Evolutionary conservation across 2,888 invertebrate genomes (phyloP).

Genomic region (Dendrolimus houi): DNA sequence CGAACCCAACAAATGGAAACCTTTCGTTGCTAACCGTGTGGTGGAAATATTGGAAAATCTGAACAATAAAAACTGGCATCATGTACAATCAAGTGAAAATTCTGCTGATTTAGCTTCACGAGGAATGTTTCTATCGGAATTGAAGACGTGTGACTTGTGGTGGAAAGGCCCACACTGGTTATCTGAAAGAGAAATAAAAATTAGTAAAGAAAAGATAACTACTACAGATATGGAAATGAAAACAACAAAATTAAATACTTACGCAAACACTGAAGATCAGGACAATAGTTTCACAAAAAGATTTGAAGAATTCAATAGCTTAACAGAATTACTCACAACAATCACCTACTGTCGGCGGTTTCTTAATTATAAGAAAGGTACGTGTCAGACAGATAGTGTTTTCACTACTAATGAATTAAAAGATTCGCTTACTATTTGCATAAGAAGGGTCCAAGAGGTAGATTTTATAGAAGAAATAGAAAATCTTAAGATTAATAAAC

Average conservation of each 20-base stretch:
- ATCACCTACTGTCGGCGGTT: slow-evolving; percentile 11
- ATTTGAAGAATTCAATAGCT: slow-evolving; percentile 7
- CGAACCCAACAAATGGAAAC: slow-evolving; percentile 16
- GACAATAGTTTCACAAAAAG: slow-evolving; percentile 2
- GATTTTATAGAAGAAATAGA: slow-evolving; percentile 10
- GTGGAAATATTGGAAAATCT: slow-evolving; percentile 12
- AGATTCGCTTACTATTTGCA: slow-evolving; percentile 9
- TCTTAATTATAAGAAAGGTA: slow-evolving; percentile 9
- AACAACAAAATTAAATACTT: too few relatives aligned
- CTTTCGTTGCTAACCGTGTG: slow-evolving; percentile 14
- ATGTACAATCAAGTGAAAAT: slow-evolving; percentile 13
- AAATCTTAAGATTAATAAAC: slow-evolving; percentile 3
- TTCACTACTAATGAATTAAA: slow-evolving; percentile 13
- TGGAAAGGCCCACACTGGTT: slow-evolving; percentile 16
- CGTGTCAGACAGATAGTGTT: not conserved
- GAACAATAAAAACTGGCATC: slow-evolving; percentile 10
- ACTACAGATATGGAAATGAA: too few relatives aligned
- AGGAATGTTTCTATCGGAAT: slow-evolving; percentile 8
- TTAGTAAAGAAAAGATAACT: not conserved
- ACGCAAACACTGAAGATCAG: not conserved
- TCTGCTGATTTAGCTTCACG: slow-evolving; percentile 18
- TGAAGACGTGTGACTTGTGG: slow-evolving; percentile 10
- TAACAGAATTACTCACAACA: slow-evolving; percentile 7
- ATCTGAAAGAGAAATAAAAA: slow-evolving; percentile 6
- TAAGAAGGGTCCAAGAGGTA: slow-evolving; percentile 11